These are phyloP conservation scores for Biston stratarius DNA, from an alignment of 2,888 invertebrate species.

Conservation along the genomic window DNA sequence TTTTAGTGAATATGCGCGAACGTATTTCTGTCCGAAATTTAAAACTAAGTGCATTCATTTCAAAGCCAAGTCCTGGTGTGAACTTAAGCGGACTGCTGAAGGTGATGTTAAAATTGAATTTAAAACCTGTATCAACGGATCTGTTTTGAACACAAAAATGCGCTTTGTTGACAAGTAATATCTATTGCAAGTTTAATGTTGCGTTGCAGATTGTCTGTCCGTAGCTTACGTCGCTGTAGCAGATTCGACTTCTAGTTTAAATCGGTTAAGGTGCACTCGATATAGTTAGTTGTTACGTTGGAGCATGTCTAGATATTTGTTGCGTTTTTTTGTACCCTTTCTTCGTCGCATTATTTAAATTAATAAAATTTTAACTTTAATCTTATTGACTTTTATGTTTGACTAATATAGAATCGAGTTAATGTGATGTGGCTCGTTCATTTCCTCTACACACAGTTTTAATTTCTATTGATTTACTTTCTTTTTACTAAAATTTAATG, in stretches of 20 bases:
- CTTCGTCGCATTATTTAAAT: neutral
- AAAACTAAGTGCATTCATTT: no score
- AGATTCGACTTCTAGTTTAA: constrained; percentile 19
- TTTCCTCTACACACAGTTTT: no score
- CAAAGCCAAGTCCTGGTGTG: no score
- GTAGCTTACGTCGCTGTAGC: neutral
- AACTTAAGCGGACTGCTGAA: no score
- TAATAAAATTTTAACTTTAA: neutral
- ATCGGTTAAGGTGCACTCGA: constrained; percentile 44
- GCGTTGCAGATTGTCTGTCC: neutral
- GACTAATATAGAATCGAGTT: neutral
- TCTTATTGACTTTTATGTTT: neutral
- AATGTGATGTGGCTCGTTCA: neutral
- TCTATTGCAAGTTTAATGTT: no score
- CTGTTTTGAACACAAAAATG: no score
- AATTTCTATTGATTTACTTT: no score
- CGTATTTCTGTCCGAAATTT: no score
- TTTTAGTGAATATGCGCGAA: no score
- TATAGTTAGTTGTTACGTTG: constrained; percentile 46
- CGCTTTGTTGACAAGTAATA: no score
- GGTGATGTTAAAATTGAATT: no score
- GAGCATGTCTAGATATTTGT: constrained; percentile 28
- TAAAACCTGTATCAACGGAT: neutral
- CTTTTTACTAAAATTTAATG: no score
- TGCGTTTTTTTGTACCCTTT: constrained; percentile 19